phyloP scores from a whole-genome alignment of 1,140 invertebrate genomes.

The Megalonaias nervosa region DNA sequence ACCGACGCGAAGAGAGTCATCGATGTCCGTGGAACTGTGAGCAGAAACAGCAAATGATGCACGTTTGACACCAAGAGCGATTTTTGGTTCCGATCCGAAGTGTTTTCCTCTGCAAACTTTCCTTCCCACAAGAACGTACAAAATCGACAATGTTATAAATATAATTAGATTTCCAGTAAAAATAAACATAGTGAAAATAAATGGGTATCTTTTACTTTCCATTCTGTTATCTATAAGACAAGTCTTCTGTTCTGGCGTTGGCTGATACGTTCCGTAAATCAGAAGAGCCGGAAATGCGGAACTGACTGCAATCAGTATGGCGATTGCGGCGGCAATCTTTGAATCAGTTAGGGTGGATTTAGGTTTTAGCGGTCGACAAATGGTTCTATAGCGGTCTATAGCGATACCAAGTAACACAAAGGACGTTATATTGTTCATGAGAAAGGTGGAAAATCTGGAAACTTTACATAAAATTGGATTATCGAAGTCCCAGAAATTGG shows the following conservation, averaged over 20 bases:
- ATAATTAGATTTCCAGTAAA: constrained; percentile 20
- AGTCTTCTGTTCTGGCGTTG: constrained; percentile 16
- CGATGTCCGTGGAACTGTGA: neutral
- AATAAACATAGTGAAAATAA: constrained; percentile 30
- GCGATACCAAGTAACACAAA: constrained; percentile 36
- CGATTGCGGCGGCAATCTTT: constrained; percentile 10
- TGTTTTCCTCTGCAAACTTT: constrained; percentile 15
- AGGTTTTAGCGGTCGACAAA: constrained; percentile 31
- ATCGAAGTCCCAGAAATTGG: constrained; percentile 48
- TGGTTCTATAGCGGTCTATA: constrained; percentile 32
- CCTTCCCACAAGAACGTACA: constrained; percentile 28
- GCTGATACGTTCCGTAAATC: constrained; percentile 22
- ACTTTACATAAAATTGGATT: constrained; percentile 46
- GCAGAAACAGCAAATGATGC: neutral
- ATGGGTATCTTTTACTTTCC: constrained; percentile 1
- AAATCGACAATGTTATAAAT: constrained; percentile 15
- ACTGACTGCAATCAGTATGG: constrained; percentile 2
- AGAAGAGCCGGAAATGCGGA: constrained; percentile 15
- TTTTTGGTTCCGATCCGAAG: neutral
- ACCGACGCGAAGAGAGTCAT: neutral
- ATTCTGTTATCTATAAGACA: constrained; percentile 18
- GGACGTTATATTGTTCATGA: constrained; percentile 50
- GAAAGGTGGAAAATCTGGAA: constrained; percentile 49
- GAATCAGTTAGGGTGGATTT: constrained; percentile 35
- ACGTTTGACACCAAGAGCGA: neutral